phyloP scores from a whole-genome alignment of 2,113 vertebrate species.

The Prinia subflava region DNA sequence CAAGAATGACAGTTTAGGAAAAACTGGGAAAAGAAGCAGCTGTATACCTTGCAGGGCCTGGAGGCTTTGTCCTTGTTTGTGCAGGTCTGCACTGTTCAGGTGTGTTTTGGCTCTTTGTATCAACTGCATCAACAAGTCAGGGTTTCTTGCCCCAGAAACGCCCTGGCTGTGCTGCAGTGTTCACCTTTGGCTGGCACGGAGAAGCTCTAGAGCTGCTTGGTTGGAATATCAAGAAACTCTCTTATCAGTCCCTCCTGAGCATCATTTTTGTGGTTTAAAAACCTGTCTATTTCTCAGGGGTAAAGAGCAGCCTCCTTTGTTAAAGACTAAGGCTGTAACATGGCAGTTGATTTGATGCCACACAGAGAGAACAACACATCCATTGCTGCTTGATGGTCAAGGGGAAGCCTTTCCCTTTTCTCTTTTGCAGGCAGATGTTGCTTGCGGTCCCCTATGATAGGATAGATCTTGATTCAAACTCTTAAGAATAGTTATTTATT shows the following conservation, averaged over 20 bases:
- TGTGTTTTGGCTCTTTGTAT: background rate
- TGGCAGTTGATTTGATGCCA: background rate
- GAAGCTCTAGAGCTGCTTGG: background rate
- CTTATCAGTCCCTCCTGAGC: background rate
- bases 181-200: background rate
- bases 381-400: background rate
- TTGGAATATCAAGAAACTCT: background rate
- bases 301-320: background rate
- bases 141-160: background rate
- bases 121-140: background rate
- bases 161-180: background rate
- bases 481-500: background rate
- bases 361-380: background rate
- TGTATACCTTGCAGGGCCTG: background rate
- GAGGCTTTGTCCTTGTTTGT: background rate
- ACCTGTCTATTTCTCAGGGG: background rate
- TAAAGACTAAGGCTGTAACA: background rate
- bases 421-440: background rate
- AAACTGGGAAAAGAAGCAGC: background rate
- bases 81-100: fast-evolving
- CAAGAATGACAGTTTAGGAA: background rate
- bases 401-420: background rate
- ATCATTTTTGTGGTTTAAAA: background rate
- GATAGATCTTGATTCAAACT: background rate
- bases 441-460: background rate